Base-by-base conservation (phyloP, 2,888 invertebrate species). In the Tethea ocularis region DNA sequence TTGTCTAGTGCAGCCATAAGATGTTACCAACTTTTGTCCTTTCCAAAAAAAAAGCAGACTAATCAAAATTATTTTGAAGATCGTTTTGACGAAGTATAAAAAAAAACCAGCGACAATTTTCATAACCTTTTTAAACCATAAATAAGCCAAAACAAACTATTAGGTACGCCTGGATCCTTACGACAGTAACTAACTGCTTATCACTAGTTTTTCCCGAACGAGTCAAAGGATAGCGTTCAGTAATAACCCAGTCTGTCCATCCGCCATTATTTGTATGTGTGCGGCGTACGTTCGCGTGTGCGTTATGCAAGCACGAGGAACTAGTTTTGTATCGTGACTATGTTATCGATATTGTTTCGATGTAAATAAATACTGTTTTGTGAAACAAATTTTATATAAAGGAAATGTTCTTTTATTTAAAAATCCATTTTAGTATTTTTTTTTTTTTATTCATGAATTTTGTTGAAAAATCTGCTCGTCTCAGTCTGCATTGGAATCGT, bases 181-280 rank as follows among this genome's bases (percentile, higher is more conserved):
- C 46, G 8, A 46, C 46, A 46, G 46, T 20, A 46, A 46, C 46
- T 46, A 64, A 71, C 71, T 62, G 69, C 70, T 62, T 67, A 64
- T 57, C 64, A 58, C 69, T 60, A 69, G 73, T 69, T 70, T 65
- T 68, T 70, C 69, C 71, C 66, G 67, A 65, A 61, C 64, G 56
- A 56, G 57, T 51, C 61, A 64, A 64, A 69, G 67, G 67, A 69
- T 69, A 69, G 68, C 61, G 58, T 52, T 38, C 57, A 59, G 55
- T 20, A 57, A 24, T 38, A 29, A 11, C 38, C 38, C 36, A 52
- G 17, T 57, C 38, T 55, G 38, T 38, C 36, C 56, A 15, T 57
- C 38, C 55, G 51, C 51, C 36, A 46, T 46, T 58, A 56, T 57
- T 59, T 51, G 24, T 38, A 57, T 53, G 54, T 60, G 33, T 61